Evolutionary conservation across 2,797 vertebrate species (phyloP).

Genomic region (Spinus pinus): DNA sequence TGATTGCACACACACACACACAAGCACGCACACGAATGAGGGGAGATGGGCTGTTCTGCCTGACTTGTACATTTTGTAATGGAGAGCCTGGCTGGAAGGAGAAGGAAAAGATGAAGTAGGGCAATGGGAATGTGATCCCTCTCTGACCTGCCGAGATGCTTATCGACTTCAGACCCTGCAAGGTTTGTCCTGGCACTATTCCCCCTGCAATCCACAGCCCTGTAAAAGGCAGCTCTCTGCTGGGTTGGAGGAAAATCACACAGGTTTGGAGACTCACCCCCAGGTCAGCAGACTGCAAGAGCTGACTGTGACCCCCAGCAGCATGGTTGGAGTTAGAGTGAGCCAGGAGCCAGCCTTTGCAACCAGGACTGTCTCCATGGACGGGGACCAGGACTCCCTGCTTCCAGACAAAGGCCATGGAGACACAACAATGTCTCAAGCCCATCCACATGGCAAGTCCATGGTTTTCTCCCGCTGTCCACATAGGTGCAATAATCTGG

Average conservation of each 20-base stretch:
- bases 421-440: neutral
- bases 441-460: neutral
- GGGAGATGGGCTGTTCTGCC: slow-evolving; percentile 11
- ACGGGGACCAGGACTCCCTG: neutral
- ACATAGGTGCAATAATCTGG: rapidly evolving
- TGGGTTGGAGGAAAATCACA: neutral
- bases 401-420: rapidly evolving
- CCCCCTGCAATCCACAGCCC: neutral
- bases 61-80: slow-evolving; percentile 11
- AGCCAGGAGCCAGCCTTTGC: neutral
- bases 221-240: neutral
- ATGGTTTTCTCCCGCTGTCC: neutral
- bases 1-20: neutral
- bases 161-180: neutral
- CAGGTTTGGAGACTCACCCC: neutral
- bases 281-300: neutral
- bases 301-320: neutral
- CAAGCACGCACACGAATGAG: neutral
- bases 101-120: slow-evolving; percentile 27
- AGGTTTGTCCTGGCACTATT: neutral
- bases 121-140: neutral
- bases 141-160: neutral
- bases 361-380: neutral
- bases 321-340: no score
- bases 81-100: neutral